These are phyloP conservation scores for Virgularia gustaviana DNA, from an alignment of 92 coral and sea anemone species.

Conservation along the genomic window DNA sequence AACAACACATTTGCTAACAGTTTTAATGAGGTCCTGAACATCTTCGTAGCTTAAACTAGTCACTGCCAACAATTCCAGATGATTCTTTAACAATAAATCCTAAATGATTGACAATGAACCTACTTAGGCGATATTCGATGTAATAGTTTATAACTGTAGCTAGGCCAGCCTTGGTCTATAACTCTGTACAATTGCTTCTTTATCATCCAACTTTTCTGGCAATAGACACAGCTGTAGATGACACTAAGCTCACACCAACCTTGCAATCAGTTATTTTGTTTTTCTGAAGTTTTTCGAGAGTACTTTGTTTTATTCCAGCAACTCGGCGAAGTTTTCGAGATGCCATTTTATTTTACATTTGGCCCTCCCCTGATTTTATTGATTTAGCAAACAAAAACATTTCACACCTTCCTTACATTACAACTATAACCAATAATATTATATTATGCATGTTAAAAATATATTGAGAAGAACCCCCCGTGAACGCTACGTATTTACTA, in stretches of 20 bases:
- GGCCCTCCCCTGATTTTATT: conserved; percentile 7
- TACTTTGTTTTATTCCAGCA: conserved; percentile 54
- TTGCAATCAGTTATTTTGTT: conserved; percentile 68
- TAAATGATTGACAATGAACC: background rate
- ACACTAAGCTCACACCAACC: too few species aligned
- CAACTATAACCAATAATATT: too few species aligned
- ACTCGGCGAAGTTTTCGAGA: conserved; percentile 83
- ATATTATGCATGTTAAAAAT: too few species aligned
- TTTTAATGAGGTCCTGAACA: conserved; percentile 60
- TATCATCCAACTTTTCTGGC: too few species aligned
- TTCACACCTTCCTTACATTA: too few species aligned
- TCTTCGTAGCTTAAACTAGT: conserved; percentile 70
- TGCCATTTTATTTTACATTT: conserved; percentile 38
- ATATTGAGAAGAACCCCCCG: too few species aligned
- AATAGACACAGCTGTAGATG: too few species aligned
- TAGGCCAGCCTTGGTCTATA: too few species aligned
- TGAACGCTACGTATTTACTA: too few species aligned
- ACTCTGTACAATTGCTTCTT: too few species aligned
- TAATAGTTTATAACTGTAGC: background rate
- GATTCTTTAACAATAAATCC: conserved; percentile 62
- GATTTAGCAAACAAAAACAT: too few species aligned
- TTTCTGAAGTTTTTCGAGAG: conserved; percentile 61
- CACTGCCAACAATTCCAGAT: conserved; percentile 63
- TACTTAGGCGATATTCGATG: background rate
- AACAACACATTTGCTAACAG: conserved; percentile 64